phyloP scores from a whole-genome alignment of 1,140 invertebrate species.

The Heliconius eleuchia region DNA sequence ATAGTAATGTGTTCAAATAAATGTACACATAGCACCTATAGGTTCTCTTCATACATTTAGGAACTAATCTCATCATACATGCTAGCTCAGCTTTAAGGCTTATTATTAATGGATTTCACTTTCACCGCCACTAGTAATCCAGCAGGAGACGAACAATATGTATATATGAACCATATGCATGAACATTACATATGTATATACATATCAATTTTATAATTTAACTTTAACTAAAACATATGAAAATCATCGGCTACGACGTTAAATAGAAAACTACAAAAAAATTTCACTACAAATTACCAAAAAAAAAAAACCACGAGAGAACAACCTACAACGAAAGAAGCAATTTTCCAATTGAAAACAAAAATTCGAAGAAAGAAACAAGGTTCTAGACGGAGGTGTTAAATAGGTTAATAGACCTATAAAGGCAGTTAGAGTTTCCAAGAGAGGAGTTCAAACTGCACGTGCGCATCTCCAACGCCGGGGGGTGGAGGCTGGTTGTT shows the following conservation, averaged over 20 bases:
- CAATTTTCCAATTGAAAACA: background rate
- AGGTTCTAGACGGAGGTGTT: conserved; percentile 28
- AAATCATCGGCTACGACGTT: too few relatives aligned
- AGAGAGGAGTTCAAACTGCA: conserved; percentile 64
- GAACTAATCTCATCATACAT: conserved; percentile 4
- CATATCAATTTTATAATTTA: too few relatives aligned
- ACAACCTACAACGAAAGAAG: too few relatives aligned
- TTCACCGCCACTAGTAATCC: background rate
- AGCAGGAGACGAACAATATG: background rate
- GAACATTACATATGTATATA: too few relatives aligned
- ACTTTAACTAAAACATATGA: too few relatives aligned
- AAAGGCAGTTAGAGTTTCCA: conserved; percentile 54
- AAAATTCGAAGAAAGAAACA: conserved; percentile 14
- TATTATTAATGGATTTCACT: conserved; percentile 12
- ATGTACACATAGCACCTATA: background rate
- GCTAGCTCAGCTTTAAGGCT: conserved; percentile 7
- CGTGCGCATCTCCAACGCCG: conserved; percentile 66
- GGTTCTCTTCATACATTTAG: background rate
- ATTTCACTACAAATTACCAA: too few relatives aligned
- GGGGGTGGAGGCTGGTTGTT: conserved; percentile 69
- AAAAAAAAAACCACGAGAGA: background rate
- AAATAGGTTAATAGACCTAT: conserved; percentile 54
- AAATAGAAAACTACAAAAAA: too few relatives aligned
- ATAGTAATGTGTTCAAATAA: background rate
- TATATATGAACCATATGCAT: too few relatives aligned